These are phyloP conservation scores for Acipenser ruthenus DNA, from an alignment of 2,797 vertebrate genomes.

Conservation along the genomic window DNA sequence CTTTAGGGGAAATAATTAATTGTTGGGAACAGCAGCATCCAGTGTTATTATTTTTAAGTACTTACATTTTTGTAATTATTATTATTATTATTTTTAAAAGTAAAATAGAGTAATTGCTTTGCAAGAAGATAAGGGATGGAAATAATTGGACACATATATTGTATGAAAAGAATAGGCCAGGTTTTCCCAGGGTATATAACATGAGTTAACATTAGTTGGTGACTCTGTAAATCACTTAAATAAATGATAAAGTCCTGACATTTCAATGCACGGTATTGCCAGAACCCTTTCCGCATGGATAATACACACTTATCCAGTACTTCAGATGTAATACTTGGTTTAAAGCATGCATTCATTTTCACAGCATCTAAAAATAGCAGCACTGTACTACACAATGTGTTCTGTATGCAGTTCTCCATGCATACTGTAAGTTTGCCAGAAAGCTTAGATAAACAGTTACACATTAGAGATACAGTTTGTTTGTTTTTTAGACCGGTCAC, in stretches of 20 bases:
- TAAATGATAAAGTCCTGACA: constrained; percentile 2
- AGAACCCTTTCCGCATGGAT: background rate
- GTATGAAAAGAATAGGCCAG: background rate
- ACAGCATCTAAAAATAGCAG: background rate
- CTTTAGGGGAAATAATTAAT: constrained; percentile 2
- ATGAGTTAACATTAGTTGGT: background rate
- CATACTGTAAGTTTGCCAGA: too few relatives aligned
- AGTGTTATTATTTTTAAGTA: background rate
- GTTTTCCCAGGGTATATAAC: background rate
- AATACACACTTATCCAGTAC: background rate
- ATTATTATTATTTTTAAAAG: background rate
- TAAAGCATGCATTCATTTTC: background rate
- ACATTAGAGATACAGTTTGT: too few relatives aligned
- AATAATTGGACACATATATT: too few relatives aligned
- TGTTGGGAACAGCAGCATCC: background rate
- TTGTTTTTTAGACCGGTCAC: too few relatives aligned
- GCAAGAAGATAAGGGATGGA: too few relatives aligned
- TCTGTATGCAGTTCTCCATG: too few relatives aligned
- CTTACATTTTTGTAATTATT: constrained; percentile 1
- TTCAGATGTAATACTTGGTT: background rate
- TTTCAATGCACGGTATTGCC: background rate
- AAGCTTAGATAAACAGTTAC: too few relatives aligned
- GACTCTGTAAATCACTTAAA: background rate
- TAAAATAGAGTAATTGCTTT: too few relatives aligned
- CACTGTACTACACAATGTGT: too few relatives aligned